Evolutionary conservation across 2,113 vertebrate species (phyloP).

Genomic region (Nycticryphes semicollaris): DNA sequence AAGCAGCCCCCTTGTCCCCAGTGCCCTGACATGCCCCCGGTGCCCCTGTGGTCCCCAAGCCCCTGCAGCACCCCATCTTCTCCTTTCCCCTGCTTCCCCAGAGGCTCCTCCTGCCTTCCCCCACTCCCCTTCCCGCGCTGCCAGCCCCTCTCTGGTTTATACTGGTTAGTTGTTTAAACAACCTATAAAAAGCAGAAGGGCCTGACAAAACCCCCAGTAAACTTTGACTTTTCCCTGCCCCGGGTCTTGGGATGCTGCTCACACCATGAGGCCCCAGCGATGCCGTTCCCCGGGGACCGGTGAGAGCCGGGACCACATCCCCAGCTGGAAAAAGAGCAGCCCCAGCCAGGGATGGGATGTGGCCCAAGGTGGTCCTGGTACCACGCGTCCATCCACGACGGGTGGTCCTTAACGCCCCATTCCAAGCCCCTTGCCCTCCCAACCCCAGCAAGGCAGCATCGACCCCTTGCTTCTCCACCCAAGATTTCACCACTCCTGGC

Average conservation of each 20-base stretch:
- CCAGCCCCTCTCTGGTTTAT: background rate
- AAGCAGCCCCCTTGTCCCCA: background rate
- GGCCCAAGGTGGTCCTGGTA: accelerated
- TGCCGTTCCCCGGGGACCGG: accelerated
- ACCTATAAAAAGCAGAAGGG: constrained; percentile 54
- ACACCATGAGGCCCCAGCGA: background rate
- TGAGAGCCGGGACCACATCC: background rate
- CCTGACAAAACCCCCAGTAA: background rate
- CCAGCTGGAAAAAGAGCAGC: background rate
- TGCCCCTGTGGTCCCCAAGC: background rate
- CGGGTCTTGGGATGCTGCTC: background rate
- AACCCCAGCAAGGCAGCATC: accelerated
- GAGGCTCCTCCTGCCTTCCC: background rate
- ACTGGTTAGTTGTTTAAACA: constrained; percentile 22
- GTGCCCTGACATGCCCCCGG: accelerated
- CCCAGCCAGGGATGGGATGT: accelerated
- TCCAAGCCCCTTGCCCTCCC: background rate
- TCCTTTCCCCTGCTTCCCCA: constrained; percentile 10
- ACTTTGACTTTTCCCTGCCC: background rate
- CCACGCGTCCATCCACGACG: accelerated
- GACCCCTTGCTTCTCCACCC: no score
- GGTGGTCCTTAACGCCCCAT: accelerated
- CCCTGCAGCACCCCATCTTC: accelerated
- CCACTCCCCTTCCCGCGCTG: accelerated
- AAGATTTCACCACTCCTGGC: background rate